A percentile compares a stretch with the other conserved stretches of the same genome.
These are phyloP conservation scores for Bradysia coprophila DNA, from an alignment of 1,140 invertebrate genomes.

Conservation along the genomic window DNA sequence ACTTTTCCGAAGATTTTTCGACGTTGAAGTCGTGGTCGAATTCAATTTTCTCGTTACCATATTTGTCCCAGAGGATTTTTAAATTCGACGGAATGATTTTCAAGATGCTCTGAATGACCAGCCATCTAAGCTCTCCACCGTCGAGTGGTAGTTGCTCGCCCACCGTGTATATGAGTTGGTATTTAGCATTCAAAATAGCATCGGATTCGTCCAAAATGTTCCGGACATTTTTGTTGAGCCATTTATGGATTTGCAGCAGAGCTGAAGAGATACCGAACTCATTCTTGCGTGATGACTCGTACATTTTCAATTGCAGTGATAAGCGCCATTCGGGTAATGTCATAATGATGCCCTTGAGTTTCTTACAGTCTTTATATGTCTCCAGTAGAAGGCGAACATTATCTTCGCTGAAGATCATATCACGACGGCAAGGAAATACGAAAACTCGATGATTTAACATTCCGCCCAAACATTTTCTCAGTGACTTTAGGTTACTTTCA, in stretches of 20 bases:
- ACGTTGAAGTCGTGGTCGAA: neutral
- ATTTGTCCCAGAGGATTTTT: neutral
- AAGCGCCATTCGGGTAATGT: neutral
- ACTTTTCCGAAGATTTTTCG: no score
- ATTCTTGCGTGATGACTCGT: neutral
- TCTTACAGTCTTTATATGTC: neutral
- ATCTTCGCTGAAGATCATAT: neutral
- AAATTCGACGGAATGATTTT: neutral
- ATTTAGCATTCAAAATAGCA: neutral
- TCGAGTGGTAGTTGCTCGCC: neutral
- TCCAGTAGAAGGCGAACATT: neutral
- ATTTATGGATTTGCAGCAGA: neutral
- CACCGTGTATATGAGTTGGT: neutral
- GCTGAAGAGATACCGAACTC: neutral
- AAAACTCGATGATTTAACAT: neutral
- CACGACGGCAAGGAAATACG: neutral
- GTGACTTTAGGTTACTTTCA: neutral
- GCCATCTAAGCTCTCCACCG: neutral
- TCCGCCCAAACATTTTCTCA: neutral
- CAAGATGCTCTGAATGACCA: neutral
- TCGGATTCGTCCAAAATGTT: no score
- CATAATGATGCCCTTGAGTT: neutral
- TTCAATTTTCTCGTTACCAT: neutral
- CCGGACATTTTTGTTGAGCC: neutral
- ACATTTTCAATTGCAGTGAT: neutral